These are phyloP conservation scores for Pelobates cultripes DNA, from an alignment of 2,797 vertebrate genomes.

Conservation along the genomic window DNA sequence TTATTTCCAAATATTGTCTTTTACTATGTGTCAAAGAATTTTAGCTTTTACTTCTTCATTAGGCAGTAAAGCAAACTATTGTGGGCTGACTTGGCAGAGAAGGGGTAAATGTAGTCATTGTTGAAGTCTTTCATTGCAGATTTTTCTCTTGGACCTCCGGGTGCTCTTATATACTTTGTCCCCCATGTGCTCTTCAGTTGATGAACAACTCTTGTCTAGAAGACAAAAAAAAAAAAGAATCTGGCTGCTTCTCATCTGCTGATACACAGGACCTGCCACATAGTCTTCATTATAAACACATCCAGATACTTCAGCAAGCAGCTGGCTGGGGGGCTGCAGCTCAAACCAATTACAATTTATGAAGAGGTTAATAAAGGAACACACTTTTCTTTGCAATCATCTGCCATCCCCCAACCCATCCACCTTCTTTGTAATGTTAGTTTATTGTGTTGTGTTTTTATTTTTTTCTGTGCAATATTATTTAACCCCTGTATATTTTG, in stretches of 20 bases:
- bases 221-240: constrained; percentile 46
- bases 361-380: constrained; percentile 31
- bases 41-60: too few species aligned
- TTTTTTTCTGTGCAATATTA: too few species aligned
- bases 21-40: too few species aligned
- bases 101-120: constrained; percentile 12
- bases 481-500: not conserved
- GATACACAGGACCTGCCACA: constrained; percentile 17
- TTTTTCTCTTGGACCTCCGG: constrained; percentile 12
- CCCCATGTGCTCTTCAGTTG: constrained; percentile 50
- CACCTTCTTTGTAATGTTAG: not conserved
- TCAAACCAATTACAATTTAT: not conserved
- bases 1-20: too few species aligned
- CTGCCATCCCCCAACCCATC: not conserved
- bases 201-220: constrained; percentile 50
- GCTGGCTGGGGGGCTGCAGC: constrained; percentile 27
- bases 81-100: not conserved
- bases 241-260: constrained; percentile 43
- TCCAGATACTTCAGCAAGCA: constrained; percentile 22
- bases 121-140: constrained; percentile 6
- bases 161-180: constrained; percentile 34
- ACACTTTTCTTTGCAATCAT: not conserved
- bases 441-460: not conserved
- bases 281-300: constrained; percentile 23
- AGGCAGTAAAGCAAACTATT: not conserved